Percentiles rank a stretch among this genome's conserved stretches.
These are phyloP conservation scores for Cordylochernes scorpioides DNA, from an alignment of 2,888 invertebrate species.

Conservation along the genomic window DNA sequence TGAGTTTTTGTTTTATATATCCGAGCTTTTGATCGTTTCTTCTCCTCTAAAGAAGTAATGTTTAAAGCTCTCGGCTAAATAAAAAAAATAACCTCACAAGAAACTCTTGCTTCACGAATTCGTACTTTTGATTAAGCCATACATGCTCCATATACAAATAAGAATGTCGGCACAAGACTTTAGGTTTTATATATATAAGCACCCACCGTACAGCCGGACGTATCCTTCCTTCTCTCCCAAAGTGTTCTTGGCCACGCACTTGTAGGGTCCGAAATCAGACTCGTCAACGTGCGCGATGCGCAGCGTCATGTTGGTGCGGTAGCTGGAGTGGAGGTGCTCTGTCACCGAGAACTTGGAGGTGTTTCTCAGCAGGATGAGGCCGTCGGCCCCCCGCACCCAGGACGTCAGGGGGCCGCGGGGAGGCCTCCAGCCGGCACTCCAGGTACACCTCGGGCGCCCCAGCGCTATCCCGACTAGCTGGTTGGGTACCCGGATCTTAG, in stretches of 20 bases:
- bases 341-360: slow-evolving; percentile 11
- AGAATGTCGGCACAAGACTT: no score
- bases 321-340: slow-evolving; percentile 9
- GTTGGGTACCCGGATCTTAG: slow-evolving; percentile 15
- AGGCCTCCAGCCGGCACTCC: slow-evolving; percentile 14
- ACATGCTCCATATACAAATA: no score
- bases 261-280: slow-evolving; percentile 10
- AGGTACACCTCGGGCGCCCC: slow-evolving; percentile 11
- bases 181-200: no score
- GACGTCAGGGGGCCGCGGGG: slow-evolving; percentile 13
- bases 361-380: slow-evolving; percentile 10
- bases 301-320: slow-evolving; percentile 9
- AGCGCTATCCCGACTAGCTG: slow-evolving; percentile 13
- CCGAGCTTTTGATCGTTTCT: no score
- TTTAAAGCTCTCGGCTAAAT: no score
- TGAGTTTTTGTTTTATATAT: no score
- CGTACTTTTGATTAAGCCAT: no score
- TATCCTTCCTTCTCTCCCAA: slow-evolving; percentile 12
- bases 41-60: no score
- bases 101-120: no score
- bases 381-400: slow-evolving; percentile 13
- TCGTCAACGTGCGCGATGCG: slow-evolving; percentile 6
- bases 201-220: slow-evolving; percentile 10
- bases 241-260: slow-evolving; percentile 11
- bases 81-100: no score